Conservation (phyloP, 2,797 vertebrate genomes). For the Salmo trutta region DNA sequence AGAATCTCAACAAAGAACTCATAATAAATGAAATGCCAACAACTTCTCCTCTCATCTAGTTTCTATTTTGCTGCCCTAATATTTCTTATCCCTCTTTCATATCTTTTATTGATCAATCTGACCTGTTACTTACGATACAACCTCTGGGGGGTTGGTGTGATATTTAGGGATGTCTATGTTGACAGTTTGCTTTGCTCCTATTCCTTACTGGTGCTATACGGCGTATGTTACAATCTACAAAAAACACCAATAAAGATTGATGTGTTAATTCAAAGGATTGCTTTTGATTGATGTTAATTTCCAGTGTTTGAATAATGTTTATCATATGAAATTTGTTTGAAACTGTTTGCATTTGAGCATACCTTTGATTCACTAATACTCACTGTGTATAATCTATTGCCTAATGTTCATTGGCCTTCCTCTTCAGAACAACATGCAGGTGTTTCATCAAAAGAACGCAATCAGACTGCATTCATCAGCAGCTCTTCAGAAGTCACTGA, state of each 20-base stretch:
- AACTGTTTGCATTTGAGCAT: too few relatives aligned
- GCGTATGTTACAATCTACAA: background rate
- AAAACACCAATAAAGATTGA: too few relatives aligned
- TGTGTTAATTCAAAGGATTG: too few relatives aligned
- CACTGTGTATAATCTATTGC: background rate
- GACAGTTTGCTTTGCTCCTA: background rate
- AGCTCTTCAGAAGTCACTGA: background rate
- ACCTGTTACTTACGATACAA: slow-evolving; percentile 22
- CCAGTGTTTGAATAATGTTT: too few relatives aligned
- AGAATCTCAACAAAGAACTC: slow-evolving; percentile 74
- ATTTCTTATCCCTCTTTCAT: slow-evolving; percentile 54
- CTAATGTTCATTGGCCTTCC: background rate
- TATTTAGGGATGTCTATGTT: background rate
- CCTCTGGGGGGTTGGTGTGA: background rate
- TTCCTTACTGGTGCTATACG: background rate
- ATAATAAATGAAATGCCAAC: slow-evolving; percentile 70
- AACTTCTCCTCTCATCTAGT: slow-evolving; percentile 60
- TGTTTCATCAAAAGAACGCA: background rate
- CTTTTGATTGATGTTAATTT: too few relatives aligned
- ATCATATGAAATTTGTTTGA: too few relatives aligned
- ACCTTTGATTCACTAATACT: background rate
- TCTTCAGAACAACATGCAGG: background rate
- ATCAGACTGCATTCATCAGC: background rate
- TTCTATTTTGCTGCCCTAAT: slow-evolving; percentile 47
- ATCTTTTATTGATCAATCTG: slow-evolving; percentile 43